Evolutionary conservation across 23 tunicate species (phyloP), one percentile per base, ranked within the genome.

Genomic region (Halocynthia roretzi): DNA sequence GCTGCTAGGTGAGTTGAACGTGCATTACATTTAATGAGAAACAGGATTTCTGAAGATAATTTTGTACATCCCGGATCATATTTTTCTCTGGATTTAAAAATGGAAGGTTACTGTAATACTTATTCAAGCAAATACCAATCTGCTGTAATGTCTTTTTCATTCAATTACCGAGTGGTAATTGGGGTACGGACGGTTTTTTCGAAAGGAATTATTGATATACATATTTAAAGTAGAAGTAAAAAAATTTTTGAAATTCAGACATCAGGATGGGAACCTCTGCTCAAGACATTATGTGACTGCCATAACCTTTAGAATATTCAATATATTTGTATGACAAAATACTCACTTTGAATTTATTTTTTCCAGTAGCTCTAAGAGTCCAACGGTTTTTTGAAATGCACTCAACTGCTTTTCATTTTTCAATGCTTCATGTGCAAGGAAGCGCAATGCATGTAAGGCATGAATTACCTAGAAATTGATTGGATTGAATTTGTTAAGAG

Each of bases 391-490:
- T 70, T 84, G 70, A 85, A 92, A 87, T 6, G 81, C 48, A 5
- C 52, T 18, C 17, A 85, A 63, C 20, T 77, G 77, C 21, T 58
- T 51, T 52, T 86, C 67, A 67, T 75, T 86, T 71, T 81, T 64
- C 10, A 80, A 68, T 2, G 98, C 98, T 79, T 92, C 98, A 61
- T 92, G 93, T 0, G 98, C 98, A 53, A 92, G 82, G 57, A 12
- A 71, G 49, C 55, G 72, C 61, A 92, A 75, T 6, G 98, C 92
- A 69, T 92, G 78, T 8, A 92, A 10, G 12, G 98, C 98, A 73
- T 92, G 92, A 64, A 85, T 82, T 15, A 87, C 92, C 92, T 86
- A 51, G 51, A 14, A 54, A n/a, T n/a, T n/a, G n/a, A n/a, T n/a
- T n/a, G n/a, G n/a, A n/a, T n/a, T n/a, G n/a, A n/a, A n/a, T n/a